phyloP scores from a whole-genome alignment of 2,888 invertebrate species.

The Sinohyriopsis cumingii region DNA sequence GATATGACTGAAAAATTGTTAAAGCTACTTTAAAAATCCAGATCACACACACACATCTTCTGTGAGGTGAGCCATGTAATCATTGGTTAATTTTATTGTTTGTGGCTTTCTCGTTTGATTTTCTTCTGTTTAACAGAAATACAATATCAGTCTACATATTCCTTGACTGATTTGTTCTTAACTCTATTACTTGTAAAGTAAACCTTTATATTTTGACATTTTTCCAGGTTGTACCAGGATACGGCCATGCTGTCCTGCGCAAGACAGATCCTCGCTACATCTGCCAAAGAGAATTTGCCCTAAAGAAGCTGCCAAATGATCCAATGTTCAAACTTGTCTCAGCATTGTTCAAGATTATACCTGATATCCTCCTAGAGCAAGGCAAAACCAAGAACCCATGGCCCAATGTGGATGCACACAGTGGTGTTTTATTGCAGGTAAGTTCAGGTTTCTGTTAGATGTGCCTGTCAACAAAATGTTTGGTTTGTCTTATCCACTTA shows the following conservation, averaged over 20 bases:
- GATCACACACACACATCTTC: too few species aligned
- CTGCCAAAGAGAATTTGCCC: constrained; percentile 94
- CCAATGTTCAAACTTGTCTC: constrained; percentile 92
- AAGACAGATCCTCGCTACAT: constrained; percentile 95
- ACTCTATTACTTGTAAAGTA: background rate
- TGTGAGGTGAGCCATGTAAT: too few species aligned
- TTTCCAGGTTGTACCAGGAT: constrained; percentile 91
- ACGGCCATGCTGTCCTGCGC: constrained; percentile 95
- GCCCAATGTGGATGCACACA: constrained; percentile 98
- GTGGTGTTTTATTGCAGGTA: constrained; percentile 92
- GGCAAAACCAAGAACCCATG: constrained; percentile 98
- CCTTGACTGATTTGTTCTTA: background rate
- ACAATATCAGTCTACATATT: background rate
- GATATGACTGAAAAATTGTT: too few species aligned
- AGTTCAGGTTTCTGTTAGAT: constrained; percentile 15
- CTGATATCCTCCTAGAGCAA: constrained; percentile 90
- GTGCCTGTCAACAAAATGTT: background rate
- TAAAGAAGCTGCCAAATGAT: constrained; percentile 94
- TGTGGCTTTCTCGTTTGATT: too few species aligned
- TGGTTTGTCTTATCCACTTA: background rate
- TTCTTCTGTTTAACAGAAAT: too few species aligned
- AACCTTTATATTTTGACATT: background rate
- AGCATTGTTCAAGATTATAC: constrained; percentile 92
- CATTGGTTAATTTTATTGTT: too few species aligned
- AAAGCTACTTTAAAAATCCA: too few species aligned